Percentiles rank a stretch among this genome's conserved stretches.
These are phyloP conservation scores for Chalcis sispes DNA, from an alignment of 2,888 invertebrate genomes.

Conservation along the genomic window DNA sequence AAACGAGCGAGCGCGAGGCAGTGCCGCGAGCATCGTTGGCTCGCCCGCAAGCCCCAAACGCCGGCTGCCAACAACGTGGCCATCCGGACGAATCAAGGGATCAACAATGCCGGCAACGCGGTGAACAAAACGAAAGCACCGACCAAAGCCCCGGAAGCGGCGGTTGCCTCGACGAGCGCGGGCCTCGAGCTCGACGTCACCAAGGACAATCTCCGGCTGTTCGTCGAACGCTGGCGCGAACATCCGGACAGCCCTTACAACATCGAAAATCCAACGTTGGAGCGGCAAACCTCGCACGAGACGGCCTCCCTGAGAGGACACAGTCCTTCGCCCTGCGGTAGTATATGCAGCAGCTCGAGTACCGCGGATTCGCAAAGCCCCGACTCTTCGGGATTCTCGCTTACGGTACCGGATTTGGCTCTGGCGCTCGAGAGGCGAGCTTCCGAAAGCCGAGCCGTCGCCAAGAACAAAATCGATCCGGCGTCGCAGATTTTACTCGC, in stretches of 20 bases:
- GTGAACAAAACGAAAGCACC: conserved; percentile 47
- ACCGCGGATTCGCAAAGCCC: conserved; percentile 28
- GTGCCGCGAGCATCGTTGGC: conserved; percentile 92
- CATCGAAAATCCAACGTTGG: conserved; percentile 78
- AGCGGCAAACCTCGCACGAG: conserved; percentile 36
- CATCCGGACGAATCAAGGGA: not conserved
- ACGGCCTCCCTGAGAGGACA: conserved; percentile 38
- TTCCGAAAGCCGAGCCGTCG: conserved; percentile 84
- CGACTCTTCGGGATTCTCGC: not conserved
- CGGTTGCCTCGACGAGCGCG: conserved; percentile 33
- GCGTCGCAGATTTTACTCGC: conserved; percentile 79
- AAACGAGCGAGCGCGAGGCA: conserved; percentile 88
- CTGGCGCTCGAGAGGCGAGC: conserved; percentile 83
- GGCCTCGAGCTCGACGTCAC: conserved; percentile 81
- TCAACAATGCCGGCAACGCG: conserved; percentile 55
- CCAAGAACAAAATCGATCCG: conserved; percentile 63
- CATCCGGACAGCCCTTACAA: conserved; percentile 92
- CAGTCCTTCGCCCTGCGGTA: conserved; percentile 75
- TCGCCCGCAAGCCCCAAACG: conserved; percentile 78
- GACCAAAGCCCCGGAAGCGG: conserved; percentile 22
- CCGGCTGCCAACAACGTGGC: conserved; percentile 7
- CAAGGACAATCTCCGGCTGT: conserved; percentile 89
- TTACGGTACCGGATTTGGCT: conserved; percentile 59
- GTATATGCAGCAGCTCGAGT: conserved; percentile 80
- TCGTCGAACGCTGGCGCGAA: conserved; percentile 92